Evolutionary conservation across 1,140 invertebrate genomes (phyloP).

Genomic region (Nomia melanderi): DNA sequence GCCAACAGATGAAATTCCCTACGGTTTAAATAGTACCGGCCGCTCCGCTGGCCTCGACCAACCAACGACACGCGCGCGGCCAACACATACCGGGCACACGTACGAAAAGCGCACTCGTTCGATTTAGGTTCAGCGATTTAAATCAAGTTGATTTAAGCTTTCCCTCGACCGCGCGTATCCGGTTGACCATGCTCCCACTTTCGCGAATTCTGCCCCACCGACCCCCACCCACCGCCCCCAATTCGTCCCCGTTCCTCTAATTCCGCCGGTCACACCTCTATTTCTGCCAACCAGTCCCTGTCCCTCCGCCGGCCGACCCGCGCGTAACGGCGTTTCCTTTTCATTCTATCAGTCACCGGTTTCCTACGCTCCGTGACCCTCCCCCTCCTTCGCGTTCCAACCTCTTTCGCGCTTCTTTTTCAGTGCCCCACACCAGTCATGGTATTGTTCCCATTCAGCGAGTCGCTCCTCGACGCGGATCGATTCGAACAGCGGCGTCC

Average conservation of each 20-base stretch:
- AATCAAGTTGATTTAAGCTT: constrained; percentile 69
- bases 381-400: too few species aligned
- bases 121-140: constrained; percentile 61
- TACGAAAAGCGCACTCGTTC: constrained; percentile 41
- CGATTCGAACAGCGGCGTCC: constrained; percentile 37
- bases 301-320: background rate
- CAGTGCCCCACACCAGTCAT: too few species aligned
- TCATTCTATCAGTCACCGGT: constrained; percentile 2
- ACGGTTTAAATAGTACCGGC: constrained; percentile 61
- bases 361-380: background rate
- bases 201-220: constrained; percentile 7
- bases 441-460: constrained; percentile 44
- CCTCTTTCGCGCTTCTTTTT: constrained; percentile 11
- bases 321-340: background rate
- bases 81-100: background rate
- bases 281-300: background rate
- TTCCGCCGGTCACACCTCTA: background rate
- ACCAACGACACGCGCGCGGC: background rate
- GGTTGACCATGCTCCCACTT: constrained; percentile 56
- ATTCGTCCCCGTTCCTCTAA: constrained; percentile 6
- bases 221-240: background rate
- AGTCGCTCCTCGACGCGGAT: constrained; percentile 5
- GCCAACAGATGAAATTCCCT: constrained; percentile 48
- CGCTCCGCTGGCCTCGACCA: constrained; percentile 33
- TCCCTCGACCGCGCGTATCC: constrained; percentile 48